Evolutionary conservation across 2,113 vertebrate genomes (phyloP), one percentile per base, ranked within the genome.

Genomic region (Irena cyanogastra): DNA sequence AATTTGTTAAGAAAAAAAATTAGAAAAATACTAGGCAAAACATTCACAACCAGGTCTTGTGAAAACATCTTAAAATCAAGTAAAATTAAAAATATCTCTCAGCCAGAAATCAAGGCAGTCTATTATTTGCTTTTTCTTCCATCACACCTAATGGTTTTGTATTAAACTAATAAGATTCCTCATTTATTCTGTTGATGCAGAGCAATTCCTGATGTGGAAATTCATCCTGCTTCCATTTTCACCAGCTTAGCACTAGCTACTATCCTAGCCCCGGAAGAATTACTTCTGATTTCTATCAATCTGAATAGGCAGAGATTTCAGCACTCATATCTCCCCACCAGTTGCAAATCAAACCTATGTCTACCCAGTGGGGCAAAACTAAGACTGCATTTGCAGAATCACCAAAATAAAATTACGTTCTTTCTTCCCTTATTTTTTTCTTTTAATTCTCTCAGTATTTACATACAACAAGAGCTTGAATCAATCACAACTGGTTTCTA

Each of bases 401-500:
- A 94, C 90, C 90, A 92, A 88, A 97, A 97, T 85, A 97, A 97
- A 97, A 97, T 95, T 71, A 89, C 41, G 33, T 53, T 13, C 13
- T 97, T 97, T 97, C 65, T 87, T 50, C 20, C 54, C 95, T 96
- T 95, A 88, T 94, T 91, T 77, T 70, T 97, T 95, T 82, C 87
- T 87, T 96, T 95, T 68, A 98, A 97, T 96, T 82, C 30, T 93
- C 76, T 96, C 68, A 88, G 44, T 97, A 98, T 98, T 97, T 97
- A 97, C 97, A 98, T 70, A 91, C 52, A 94, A 95, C 74, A 83
- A 88, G 78, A 93, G 63, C 64, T 94, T 90, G 87, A 93, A 83
- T 70, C 84, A 75, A 85, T 83, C 89, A 82, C 87, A 94, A 33
- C 31, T 39, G 7, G 23, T 37, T 61, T 87, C 39, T 75, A 63